These are phyloP conservation scores for Halcyon senegalensis DNA, from an alignment of 2,113 vertebrate species.

Conservation along the genomic window DNA sequence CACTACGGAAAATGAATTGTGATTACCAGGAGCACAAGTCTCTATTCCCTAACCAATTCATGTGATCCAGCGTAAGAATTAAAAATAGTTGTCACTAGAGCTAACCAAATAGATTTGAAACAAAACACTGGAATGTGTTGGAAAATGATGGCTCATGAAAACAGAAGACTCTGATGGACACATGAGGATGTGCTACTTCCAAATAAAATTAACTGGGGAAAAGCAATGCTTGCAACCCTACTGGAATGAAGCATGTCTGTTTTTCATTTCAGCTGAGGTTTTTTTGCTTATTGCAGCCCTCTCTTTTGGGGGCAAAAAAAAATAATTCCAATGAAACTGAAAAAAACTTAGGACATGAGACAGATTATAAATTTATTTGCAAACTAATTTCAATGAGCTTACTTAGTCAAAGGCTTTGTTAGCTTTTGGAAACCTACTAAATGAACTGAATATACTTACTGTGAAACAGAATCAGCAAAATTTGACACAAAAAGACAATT, in stretches of 20 bases:
- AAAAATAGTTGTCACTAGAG: constrained; percentile 40
- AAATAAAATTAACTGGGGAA: neutral
- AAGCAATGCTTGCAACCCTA: neutral
- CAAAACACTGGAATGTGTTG: constrained; percentile 26
- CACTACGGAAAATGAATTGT: neutral
- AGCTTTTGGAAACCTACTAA: neutral
- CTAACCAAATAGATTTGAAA: constrained; percentile 37
- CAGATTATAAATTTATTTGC: neutral
- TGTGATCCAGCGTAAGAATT: neutral
- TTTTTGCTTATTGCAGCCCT: neutral
- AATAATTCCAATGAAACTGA: neutral
- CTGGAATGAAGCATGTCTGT: neutral
- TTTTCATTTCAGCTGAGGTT: neutral
- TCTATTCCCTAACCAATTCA: constrained; percentile 23
- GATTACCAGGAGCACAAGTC: neutral
- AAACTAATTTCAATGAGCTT: neutral
- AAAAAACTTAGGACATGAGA: neutral
- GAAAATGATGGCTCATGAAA: constrained; percentile 42
- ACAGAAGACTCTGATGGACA: constrained; percentile 12
- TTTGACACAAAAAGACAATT: neutral
- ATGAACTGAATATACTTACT: neutral
- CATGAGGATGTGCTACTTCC: neutral
- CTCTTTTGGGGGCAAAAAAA: neutral
- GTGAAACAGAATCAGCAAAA: neutral
- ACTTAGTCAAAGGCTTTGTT: neutral